Percentiles rank a stretch among this genome's conserved stretches.
Conservation (phyloP, 2,797 vertebrate species). For the Phoeniculus purpureus region DNA sequence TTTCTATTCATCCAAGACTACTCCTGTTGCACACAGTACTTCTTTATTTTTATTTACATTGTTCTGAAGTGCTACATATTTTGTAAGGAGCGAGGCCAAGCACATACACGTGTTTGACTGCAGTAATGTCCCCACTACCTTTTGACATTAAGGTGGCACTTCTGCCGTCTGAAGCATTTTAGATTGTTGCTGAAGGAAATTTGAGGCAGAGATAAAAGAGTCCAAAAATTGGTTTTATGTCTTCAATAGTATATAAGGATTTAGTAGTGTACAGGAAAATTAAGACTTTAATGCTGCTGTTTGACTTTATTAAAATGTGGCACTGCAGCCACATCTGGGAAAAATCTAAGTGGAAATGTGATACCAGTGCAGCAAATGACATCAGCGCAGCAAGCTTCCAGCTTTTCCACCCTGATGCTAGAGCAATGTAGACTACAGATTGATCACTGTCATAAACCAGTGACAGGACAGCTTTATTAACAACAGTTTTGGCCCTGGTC, state of each 20-base stretch:
- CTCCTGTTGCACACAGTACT: background rate
- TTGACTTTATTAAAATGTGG: background rate
- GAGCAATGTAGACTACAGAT: background rate
- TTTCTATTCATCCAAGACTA: background rate
- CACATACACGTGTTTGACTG: conserved; percentile 6
- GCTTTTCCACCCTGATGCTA: background rate
- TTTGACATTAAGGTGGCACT: background rate
- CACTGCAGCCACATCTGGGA: background rate
- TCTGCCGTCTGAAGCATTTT: background rate
- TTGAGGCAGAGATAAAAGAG: background rate
- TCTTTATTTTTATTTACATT: background rate
- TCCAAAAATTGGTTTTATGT: background rate
- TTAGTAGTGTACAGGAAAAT: background rate
- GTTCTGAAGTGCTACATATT: background rate
- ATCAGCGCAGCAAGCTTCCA: background rate
- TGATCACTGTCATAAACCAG: background rate
- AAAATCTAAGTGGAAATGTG: conserved; percentile 22
- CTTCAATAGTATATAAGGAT: background rate
- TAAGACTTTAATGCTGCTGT: background rate
- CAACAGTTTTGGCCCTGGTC: background rate
- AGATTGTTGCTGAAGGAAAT: conserved; percentile 26
- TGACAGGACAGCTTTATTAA: background rate
- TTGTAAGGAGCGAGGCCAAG: background rate
- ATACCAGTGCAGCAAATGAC: background rate
- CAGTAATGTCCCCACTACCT: background rate